Evolutionary conservation across 2,797 vertebrate species (phyloP), one percentile per base, ranked within the genome.

Genomic region (Pseudochaenichthys georgianus): DNA sequence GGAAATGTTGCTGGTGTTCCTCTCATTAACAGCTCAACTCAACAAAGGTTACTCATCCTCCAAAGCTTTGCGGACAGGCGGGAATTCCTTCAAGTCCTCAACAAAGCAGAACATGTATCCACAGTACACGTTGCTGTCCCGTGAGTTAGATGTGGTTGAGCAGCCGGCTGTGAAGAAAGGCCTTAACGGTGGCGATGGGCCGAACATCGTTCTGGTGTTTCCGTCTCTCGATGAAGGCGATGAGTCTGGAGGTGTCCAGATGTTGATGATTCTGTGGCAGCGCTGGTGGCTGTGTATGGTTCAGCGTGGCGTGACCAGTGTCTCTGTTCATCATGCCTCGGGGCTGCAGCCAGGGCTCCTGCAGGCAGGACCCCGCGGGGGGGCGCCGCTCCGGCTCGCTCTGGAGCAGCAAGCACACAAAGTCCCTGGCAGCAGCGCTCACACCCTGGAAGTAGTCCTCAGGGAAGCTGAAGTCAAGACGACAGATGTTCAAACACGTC

Each of bases 401-500:
- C 87, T 95, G 96, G 58, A 98, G 96, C 80, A 98, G 95, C 92
- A 95, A 93, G 82, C 96, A 92, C 84, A 98, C 95, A 73, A 97
- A 98, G 90, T 97, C 96, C 91, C 96, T 96, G 95, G 97, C 97
- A 77, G 95, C 95, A 84, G 94, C 90, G 93, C 96, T 98, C 86
- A 98, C 96, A 70, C 96, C 96, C 88, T 94, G 94, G 91, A 98
- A 98, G 96, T 98, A 98, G 91, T 97, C 96, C 77, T 97, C 96
- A 3, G 97, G 97, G 95, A 98, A 98, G 88, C 97, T 98, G 93
- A 97, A 98, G 95, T 98, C 97, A 92, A 98, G 94, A 60, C 96
- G 96, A 91, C 97, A 98, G 95, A 98, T 97, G 94, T 98, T 98
- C 88, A 98, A 94, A 94, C 97, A 98, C 52, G 97, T 98, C 95